A percentile compares a stretch with the other conserved stretches of the same genome.
phyloP scores from a whole-genome alignment of 2,888 invertebrate species.

The Spilosoma lubricipeda region DNA sequence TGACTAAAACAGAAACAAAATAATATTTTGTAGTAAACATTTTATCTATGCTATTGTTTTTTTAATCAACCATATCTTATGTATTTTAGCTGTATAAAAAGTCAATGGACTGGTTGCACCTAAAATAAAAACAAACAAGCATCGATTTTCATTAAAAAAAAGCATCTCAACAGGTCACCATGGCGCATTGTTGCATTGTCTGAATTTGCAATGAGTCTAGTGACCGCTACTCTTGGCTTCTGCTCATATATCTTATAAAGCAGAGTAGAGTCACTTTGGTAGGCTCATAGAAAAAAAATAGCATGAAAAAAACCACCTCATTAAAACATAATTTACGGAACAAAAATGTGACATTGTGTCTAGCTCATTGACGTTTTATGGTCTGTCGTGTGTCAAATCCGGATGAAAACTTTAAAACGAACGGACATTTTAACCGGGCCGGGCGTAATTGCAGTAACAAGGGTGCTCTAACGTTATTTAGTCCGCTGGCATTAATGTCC shows the following conservation, averaged over 20 bases:
- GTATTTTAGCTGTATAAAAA: background rate
- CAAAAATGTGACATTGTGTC: background rate
- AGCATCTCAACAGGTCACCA: too few relatives aligned
- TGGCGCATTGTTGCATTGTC: too few relatives aligned
- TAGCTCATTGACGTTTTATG: constrained; percentile 53
- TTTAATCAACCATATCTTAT: too few relatives aligned
- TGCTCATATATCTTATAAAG: too few relatives aligned
- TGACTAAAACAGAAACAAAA: too few relatives aligned
- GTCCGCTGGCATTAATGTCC: constrained; percentile 78
- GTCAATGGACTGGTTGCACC: background rate
- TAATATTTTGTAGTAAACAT: too few relatives aligned
- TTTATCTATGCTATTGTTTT: too few relatives aligned
- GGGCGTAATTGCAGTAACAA: constrained; percentile 81
- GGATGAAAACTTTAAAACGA: constrained; percentile 75
- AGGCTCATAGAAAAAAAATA: background rate
- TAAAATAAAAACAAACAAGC: background rate
- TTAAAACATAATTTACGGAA: background rate
- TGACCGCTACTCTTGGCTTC: too few relatives aligned
- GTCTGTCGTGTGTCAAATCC: constrained; percentile 68
- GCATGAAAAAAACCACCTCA: background rate
- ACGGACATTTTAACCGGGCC: constrained; percentile 69
- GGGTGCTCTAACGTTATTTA: constrained; percentile 83
- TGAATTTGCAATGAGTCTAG: too few relatives aligned
- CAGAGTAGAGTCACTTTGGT: too few relatives aligned
- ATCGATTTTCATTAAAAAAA: too few relatives aligned